phyloP scores from a whole-genome alignment of 2,888 invertebrate genomes.

The Cyaniris semiargus region DNA sequence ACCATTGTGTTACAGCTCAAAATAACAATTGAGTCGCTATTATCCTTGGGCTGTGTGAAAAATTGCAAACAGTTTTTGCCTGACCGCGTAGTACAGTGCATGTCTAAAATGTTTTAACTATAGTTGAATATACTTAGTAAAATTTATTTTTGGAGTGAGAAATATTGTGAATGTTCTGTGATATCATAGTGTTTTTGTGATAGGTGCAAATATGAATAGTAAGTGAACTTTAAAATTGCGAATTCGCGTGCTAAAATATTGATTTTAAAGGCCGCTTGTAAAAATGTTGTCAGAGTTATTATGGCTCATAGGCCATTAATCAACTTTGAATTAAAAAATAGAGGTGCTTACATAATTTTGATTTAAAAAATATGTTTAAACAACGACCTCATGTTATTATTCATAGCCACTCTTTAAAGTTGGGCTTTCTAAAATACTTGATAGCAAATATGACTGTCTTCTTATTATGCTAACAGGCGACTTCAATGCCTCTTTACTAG shows the following conservation, averaged over 20 bases:
- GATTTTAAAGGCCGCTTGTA: neutral
- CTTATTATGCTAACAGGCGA: no score
- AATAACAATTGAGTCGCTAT: neutral
- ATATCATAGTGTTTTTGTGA: neutral
- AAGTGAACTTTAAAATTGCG: neutral
- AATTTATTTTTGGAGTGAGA: neutral
- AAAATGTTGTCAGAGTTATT: neutral
- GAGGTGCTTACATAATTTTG: neutral
- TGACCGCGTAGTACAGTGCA: neutral
- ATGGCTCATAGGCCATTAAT: neutral
- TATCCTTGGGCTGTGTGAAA: slow-evolving; percentile 8
- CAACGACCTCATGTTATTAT: no score
- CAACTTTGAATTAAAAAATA: no score
- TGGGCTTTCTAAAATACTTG: no score
- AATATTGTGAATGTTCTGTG: neutral
- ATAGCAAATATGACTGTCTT: no score
- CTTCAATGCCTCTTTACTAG: neutral
- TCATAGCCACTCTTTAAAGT: no score
- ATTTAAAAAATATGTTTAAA: no score
- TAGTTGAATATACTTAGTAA: neutral
- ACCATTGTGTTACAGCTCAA: neutral
- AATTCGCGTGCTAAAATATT: neutral
- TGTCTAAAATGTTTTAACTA: neutral
- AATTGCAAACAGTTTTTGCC: neutral
- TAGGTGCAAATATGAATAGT: slow-evolving; percentile 2